These are phyloP conservation scores for Aphidius ervi DNA, from an alignment of 1,140 invertebrate species.

Conservation along the genomic window DNA sequence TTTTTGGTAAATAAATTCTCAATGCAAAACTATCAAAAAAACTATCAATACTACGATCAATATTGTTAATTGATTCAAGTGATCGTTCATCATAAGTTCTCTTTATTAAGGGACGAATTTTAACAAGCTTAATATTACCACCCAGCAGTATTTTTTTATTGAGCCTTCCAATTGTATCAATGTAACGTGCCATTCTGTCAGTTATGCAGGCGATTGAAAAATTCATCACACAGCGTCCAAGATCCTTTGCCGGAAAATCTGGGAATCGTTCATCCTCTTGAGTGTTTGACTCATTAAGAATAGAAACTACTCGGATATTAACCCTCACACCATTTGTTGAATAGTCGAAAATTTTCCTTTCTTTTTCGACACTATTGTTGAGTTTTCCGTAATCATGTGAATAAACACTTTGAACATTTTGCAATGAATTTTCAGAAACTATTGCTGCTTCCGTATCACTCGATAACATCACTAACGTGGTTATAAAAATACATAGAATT, in stretches of 20 bases:
- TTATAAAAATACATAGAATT: constrained; percentile 9
- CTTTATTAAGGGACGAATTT: constrained; percentile 27
- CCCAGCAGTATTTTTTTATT: constrained; percentile 54
- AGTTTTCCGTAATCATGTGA: background rate
- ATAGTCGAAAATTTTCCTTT: constrained; percentile 40
- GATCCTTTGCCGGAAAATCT: constrained; percentile 39
- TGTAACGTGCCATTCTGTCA: constrained; percentile 51
- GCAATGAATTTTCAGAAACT: constrained; percentile 18
- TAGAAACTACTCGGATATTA: constrained; percentile 38
- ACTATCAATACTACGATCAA: constrained; percentile 53
- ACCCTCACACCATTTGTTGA: constrained; percentile 39
- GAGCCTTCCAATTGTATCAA: constrained; percentile 50
- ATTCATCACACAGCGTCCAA: constrained; percentile 41
- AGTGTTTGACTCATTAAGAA: constrained; percentile 22
- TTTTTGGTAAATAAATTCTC: constrained; percentile 44
- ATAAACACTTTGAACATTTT: constrained; percentile 17
- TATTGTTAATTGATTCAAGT: constrained; percentile 41
- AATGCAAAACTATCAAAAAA: constrained; percentile 58
- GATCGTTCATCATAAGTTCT: constrained; percentile 23
- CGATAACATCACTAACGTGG: background rate
- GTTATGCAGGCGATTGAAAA: constrained; percentile 55
- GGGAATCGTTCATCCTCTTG: constrained; percentile 38
- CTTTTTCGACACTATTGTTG: constrained; percentile 9
- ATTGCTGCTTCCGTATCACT: background rate
- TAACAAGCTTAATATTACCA: constrained; percentile 54